phyloP scores from a whole-genome alignment of 2,797 vertebrate genomes.

The Neosilurus mollespiculum region DNA sequence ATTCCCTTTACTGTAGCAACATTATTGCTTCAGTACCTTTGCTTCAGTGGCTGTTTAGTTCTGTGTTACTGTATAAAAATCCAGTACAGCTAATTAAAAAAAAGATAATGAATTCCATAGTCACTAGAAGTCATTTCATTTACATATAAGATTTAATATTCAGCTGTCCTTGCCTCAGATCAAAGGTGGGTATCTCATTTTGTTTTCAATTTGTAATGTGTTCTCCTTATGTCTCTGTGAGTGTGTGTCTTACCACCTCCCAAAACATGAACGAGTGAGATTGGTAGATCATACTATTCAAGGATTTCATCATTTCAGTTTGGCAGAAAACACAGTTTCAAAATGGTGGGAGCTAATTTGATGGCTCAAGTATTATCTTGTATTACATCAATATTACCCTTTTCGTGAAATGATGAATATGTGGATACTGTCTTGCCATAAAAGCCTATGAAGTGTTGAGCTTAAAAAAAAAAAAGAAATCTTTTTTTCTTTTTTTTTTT shows the following conservation, averaged over 20 bases:
- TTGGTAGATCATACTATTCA: not conserved
- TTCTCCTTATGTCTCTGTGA: not conserved
- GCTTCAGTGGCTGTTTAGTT: not conserved
- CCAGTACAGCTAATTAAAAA: not conserved
- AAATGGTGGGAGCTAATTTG: not conserved
- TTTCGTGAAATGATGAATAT: not conserved
- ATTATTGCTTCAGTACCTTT: slow-evolving; percentile 1
- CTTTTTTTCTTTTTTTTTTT: too few species aligned
- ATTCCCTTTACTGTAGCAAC: not conserved
- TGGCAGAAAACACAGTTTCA: not conserved
- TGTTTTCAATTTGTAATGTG: not conserved
- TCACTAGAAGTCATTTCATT: not conserved
- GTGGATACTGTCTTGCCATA: not conserved
- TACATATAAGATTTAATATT: not conserved
- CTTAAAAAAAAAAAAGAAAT: too few species aligned
- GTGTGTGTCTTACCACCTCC: not conserved
- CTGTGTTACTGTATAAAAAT: not conserved
- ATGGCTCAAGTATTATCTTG: not conserved
- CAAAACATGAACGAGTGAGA: not conserved
- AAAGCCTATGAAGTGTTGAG: not conserved
- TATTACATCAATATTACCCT: not conserved
- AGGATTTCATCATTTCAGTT: not conserved
- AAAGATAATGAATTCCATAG: not conserved
- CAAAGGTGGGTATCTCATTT: not conserved
- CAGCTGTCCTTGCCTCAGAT: not conserved